Conservation (phyloP, 2,797 vertebrate species). For the Pteronotus mesoamericanus region DNA sequence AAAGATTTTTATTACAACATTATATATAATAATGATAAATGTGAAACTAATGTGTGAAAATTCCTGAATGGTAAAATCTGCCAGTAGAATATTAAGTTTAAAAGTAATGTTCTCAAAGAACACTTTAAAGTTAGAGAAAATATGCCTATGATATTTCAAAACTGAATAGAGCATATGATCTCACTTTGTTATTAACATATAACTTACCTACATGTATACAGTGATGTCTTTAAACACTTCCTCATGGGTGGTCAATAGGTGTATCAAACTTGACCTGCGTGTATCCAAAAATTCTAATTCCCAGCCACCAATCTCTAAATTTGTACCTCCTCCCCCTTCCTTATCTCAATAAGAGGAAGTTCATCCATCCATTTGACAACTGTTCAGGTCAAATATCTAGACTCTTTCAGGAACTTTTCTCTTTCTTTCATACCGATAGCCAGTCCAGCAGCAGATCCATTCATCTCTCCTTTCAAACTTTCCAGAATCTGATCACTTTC, state of each 20-base stretch:
- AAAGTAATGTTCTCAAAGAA: not conserved
- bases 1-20: slow-evolving; percentile 23
- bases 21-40: not conserved
- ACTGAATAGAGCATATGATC: not conserved
- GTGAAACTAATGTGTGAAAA: not conserved
- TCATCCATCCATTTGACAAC: not conserved
- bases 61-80: not conserved
- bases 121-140: not conserved
- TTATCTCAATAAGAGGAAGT: not conserved
- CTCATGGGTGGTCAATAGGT: not conserved
- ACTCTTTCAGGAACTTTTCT: not conserved
- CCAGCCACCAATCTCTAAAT: not conserved
- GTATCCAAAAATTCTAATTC: not conserved
- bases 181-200: not conserved
- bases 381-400: not conserved
- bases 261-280: not conserved
- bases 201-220: not conserved
- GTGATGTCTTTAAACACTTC: not conserved
- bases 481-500: not conserved
- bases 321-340: not conserved
- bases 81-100: not conserved
- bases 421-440: not conserved
- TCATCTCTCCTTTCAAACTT: not conserved
- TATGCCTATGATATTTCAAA: not conserved
- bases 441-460: not conserved